phyloP scores from a whole-genome alignment of 1,140 invertebrate genomes.

The Glossosoma conforme region DNA sequence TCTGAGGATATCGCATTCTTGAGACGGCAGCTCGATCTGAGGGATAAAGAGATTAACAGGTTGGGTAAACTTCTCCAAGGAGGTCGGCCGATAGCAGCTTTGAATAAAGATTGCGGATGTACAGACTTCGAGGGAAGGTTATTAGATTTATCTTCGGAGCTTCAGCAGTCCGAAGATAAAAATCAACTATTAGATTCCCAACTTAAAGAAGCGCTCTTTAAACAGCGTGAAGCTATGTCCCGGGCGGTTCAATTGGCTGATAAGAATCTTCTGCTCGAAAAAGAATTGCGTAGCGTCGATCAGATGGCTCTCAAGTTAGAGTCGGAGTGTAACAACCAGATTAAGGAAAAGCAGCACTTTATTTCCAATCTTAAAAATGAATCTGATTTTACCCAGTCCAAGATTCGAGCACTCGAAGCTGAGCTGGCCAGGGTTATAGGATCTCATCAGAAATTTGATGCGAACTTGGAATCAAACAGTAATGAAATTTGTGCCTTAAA shows the following conservation, averaged over 20 bases:
- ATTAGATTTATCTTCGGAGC: conserved; percentile 43
- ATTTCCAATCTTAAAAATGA: conserved; percentile 18
- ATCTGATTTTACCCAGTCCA: conserved; percentile 2
- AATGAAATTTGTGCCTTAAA: conserved; percentile 33
- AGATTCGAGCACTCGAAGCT: conserved; percentile 2
- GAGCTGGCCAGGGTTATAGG: background rate
- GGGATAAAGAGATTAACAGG: conserved; percentile 61
- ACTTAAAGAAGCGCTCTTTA: conserved; percentile 52
- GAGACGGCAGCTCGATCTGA: conserved; percentile 42
- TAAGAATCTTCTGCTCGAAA: conserved; percentile 60
- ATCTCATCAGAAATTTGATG: conserved; percentile 24
- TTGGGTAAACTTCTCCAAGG: conserved; percentile 59
- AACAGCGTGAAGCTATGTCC: conserved; percentile 70
- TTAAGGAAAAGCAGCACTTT: conserved; percentile 36
- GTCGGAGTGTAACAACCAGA: conserved; percentile 55
- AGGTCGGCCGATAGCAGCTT: conserved; percentile 51
- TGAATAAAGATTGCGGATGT: conserved; percentile 55
- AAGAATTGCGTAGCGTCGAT: conserved; percentile 63
- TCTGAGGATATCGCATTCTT: conserved; percentile 42
- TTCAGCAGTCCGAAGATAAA: conserved; percentile 40
- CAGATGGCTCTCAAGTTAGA: conserved; percentile 62
- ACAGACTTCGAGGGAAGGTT: conserved; percentile 41
- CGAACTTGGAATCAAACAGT: conserved; percentile 16
- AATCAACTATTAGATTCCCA: conserved; percentile 14
- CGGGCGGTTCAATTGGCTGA: conserved; percentile 62